phyloP scores from a whole-genome alignment of 2,888 invertebrate genomes.

The Ctena decussata region DNA sequence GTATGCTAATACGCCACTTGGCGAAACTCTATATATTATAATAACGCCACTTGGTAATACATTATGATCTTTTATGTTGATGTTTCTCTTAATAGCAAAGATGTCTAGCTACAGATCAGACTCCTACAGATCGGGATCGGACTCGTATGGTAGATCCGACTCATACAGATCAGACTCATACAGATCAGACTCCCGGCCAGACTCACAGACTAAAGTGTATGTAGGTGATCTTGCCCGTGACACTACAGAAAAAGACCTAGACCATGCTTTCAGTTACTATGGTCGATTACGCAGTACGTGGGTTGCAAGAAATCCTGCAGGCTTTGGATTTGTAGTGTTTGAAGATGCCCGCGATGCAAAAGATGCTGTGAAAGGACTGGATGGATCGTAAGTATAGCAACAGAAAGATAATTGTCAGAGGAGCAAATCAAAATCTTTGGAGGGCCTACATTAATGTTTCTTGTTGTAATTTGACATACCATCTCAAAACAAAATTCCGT shows the following conservation, averaged over 20 bases:
- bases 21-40: no score
- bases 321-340: slow-evolving; percentile 88
- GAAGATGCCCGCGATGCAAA: slow-evolving; percentile 86
- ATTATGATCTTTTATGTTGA: no score
- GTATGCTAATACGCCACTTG: no score
- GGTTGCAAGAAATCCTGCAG: slow-evolving; percentile 97
- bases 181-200: slow-evolving; percentile 57
- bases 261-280: slow-evolving; percentile 95
- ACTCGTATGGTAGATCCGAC: no score
- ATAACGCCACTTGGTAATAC: no score
- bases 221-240: slow-evolving; percentile 96
- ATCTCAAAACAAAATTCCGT: no score
- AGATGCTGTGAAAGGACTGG: slow-evolving; percentile 87
- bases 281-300: slow-evolving; percentile 96
- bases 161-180: no score
- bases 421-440: no score
- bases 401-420: neutral
- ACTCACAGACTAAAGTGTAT: slow-evolving; percentile 91
- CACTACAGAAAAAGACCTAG: slow-evolving; percentile 95
- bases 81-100: no score
- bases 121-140: no score
- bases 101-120: neutral
- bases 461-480: no score
- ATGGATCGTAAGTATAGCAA: slow-evolving; percentile 85
- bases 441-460: no score